phyloP scores from a whole-genome alignment of 2,797 vertebrate genomes.

The Parotocinclus haroldoi region DNA sequence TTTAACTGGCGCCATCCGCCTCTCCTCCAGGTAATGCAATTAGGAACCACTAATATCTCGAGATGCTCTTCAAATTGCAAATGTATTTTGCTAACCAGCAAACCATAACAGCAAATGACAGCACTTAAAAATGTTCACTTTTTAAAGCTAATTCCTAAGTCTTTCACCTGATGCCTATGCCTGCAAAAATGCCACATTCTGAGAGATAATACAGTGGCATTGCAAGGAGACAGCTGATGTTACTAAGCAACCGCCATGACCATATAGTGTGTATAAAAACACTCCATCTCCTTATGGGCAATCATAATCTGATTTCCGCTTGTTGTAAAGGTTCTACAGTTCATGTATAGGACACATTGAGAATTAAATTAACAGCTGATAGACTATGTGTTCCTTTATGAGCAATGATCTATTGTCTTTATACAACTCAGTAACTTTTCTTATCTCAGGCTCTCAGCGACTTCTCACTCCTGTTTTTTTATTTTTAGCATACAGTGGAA shows the following conservation, averaged over 20 bases:
- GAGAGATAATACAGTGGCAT: slow-evolving; percentile 51
- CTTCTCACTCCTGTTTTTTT: background rate
- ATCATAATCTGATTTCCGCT: background rate
- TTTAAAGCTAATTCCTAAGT: slow-evolving; percentile 62
- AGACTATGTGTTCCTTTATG: too few relatives aligned
- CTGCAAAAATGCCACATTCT: slow-evolving; percentile 48
- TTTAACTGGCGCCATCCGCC: slow-evolving; percentile 82
- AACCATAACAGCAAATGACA: slow-evolving; percentile 77
- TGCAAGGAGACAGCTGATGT: slow-evolving; percentile 39
- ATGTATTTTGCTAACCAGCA: slow-evolving; percentile 79
- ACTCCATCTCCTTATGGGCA: slow-evolving; percentile 33
- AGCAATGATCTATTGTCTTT: too few relatives aligned
- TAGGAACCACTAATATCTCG: slow-evolving; percentile 82
- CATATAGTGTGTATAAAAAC: slow-evolving; percentile 30
- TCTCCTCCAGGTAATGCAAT: slow-evolving; percentile 83
- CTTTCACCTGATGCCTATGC: slow-evolving; percentile 63
- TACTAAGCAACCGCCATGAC: slow-evolving; percentile 44
- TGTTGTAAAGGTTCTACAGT: too few relatives aligned
- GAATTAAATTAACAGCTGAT: too few relatives aligned
- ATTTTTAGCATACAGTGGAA: slow-evolving; percentile 17
- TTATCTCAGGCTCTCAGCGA: too few relatives aligned
- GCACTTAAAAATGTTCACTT: slow-evolving; percentile 60
- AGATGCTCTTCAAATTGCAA: slow-evolving; percentile 80
- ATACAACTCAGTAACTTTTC: too few relatives aligned
- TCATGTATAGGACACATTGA: too few relatives aligned